Evolutionary conservation across 2,113 vertebrate genomes (phyloP).

Genomic region (Merops nubicus): DNA sequence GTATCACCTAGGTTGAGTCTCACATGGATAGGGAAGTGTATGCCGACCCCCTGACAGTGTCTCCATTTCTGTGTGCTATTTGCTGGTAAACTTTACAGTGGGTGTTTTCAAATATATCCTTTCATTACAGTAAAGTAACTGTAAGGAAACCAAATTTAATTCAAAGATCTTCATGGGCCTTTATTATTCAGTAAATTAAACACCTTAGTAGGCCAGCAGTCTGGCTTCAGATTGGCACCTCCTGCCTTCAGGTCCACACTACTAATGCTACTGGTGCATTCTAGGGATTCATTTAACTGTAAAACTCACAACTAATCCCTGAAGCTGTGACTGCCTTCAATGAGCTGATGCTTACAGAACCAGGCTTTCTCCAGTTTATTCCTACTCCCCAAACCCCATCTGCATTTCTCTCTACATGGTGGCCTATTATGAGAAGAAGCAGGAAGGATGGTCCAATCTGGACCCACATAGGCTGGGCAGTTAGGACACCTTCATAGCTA

Average conservation of each 20-base stretch:
- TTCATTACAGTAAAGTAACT: not conserved
- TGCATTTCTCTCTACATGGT: not conserved
- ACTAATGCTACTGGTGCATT: not conserved
- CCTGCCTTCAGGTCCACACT: not conserved
- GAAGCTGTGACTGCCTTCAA: not conserved
- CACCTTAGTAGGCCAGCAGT: not conserved
- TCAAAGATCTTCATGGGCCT: not conserved
- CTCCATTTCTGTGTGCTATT: not conserved
- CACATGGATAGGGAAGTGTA: not conserved
- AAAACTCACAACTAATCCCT: not conserved
- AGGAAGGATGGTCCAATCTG: too few species aligned
- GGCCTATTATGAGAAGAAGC: rapidly evolving
- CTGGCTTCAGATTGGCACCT: not conserved
- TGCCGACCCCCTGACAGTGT: not conserved
- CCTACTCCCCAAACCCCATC: not conserved
- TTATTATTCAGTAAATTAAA: not conserved
- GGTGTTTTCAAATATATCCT: not conserved
- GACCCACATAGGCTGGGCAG: rapidly evolving
- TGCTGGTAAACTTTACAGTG: not conserved
- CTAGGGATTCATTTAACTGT: not conserved
- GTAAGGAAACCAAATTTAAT: not conserved
- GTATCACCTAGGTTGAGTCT: not conserved
- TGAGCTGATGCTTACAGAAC: not conserved
- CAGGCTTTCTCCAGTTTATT: not conserved
- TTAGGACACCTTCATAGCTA: not conserved